These are phyloP conservation scores for Phenganax marumi DNA, from an alignment of 92 coral and sea anemone species.

Conservation along the genomic window DNA sequence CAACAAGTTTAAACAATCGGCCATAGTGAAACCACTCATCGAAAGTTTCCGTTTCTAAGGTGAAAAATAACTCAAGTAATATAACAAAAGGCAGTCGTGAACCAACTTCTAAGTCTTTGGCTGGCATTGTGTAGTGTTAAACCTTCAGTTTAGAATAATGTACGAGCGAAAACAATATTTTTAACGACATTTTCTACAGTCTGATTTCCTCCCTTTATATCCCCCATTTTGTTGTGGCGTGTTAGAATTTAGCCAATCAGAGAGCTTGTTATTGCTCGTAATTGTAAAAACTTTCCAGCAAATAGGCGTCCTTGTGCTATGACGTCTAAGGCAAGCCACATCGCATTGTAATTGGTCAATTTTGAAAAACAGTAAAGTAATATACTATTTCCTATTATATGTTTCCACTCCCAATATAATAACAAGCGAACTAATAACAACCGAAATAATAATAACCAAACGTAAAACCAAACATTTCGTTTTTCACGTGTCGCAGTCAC, in stretches of 20 bases:
- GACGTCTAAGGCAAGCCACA: too few relatives aligned
- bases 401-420: too few relatives aligned
- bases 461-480: too few relatives aligned
- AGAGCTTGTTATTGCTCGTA: slow-evolving; percentile 26
- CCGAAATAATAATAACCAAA: too few relatives aligned
- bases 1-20: slow-evolving; percentile 62
- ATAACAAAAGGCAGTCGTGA: slow-evolving; percentile 86
- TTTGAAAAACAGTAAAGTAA: too few relatives aligned
- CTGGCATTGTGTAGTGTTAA: slow-evolving; percentile 61
- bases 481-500: too few relatives aligned
- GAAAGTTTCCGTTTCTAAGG: slow-evolving; percentile 59
- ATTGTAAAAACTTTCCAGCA: neutral
- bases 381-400: too few relatives aligned
- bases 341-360: too few relatives aligned
- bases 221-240: slow-evolving; percentile 15
- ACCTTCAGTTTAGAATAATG: neutral
- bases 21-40: slow-evolving; percentile 62
- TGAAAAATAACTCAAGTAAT: slow-evolving; percentile 68
- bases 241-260: slow-evolving; percentile 34
- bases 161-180: neutral
- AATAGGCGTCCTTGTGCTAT: neutral
- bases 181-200: neutral
- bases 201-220: neutral
- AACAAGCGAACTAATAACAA: too few relatives aligned
- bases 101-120: slow-evolving; percentile 61